Evolutionary conservation across 2,113 vertebrate species (phyloP).

Genomic region (Hippocampus guttulatus): DNA sequence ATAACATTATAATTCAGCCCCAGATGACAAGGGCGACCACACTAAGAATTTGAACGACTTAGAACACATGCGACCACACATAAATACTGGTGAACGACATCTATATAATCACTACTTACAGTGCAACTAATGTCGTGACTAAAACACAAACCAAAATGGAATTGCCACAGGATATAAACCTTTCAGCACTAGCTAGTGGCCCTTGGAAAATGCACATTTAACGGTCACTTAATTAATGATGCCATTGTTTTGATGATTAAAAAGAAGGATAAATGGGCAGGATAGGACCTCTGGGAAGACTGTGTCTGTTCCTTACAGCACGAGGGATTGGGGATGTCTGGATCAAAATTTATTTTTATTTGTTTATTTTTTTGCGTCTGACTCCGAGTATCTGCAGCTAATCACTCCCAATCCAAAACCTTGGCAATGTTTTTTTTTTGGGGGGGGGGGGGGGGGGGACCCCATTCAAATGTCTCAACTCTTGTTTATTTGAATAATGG

Average conservation of each 20-base stretch:
- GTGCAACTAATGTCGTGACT: constrained; percentile 2
- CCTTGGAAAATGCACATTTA: constrained; percentile 40
- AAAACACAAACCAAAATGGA: neutral
- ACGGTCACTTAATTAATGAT: constrained; percentile 59
- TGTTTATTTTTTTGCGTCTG: too few relatives aligned
- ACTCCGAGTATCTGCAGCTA: neutral
- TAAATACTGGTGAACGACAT: constrained; percentile 17
- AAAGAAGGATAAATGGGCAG: constrained; percentile 32
- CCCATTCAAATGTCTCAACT: too few relatives aligned
- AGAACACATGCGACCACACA: constrained; percentile 4
- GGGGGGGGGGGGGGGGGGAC: too few relatives aligned
- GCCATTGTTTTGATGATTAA: constrained; percentile 69
- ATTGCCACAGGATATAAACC: constrained; percentile 12
- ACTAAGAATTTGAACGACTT: constrained; percentile 1
- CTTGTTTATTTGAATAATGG: too few relatives aligned
- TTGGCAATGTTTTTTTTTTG: neutral
- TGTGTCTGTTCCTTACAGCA: neutral
- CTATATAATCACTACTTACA: constrained; percentile 10
- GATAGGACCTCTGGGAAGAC: too few relatives aligned
- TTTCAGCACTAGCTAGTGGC: constrained; percentile 22
- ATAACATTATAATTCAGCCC: constrained; percentile 18
- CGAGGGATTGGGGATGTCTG: neutral
- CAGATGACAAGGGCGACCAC: constrained; percentile 8
- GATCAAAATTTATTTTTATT: neutral
- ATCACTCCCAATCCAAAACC: neutral